Evolutionary conservation across 1,140 invertebrate genomes (phyloP).

Genomic region (Metopolophium dirhodum): DNA sequence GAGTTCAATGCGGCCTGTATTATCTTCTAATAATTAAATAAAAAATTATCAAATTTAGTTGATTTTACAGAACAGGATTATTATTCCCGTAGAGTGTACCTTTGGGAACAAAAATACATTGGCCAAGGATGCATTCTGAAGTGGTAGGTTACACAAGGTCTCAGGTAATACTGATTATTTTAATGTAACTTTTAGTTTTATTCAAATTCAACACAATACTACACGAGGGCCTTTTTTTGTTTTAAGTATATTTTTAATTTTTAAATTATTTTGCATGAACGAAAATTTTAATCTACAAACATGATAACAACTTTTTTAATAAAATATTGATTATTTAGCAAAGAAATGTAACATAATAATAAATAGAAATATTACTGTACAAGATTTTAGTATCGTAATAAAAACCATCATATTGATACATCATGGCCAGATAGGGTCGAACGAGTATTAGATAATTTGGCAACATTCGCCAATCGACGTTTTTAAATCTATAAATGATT

Average conservation of each 20-base stretch:
- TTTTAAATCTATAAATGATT: background rate
- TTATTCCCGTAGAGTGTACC: too few relatives aligned
- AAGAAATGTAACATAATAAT: too few relatives aligned
- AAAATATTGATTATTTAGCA: background rate
- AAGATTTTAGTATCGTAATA: background rate
- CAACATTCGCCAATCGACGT: background rate
- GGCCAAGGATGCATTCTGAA: too few relatives aligned
- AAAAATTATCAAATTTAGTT: too few relatives aligned
- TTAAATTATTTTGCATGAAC: background rate
- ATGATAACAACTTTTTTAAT: background rate
- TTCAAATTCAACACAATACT: background rate
- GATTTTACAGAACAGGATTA: too few relatives aligned
- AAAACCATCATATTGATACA: background rate
- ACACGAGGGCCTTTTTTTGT: too few relatives aligned
- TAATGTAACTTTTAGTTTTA: background rate
- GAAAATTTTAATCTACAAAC: rapidly evolving
- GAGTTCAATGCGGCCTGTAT: too few relatives aligned
- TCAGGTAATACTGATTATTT: background rate
- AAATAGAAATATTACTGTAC: background rate
- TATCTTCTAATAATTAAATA: too few relatives aligned
- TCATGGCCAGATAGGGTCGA: background rate
- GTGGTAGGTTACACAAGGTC: too few relatives aligned
- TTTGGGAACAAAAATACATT: too few relatives aligned
- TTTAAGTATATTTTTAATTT: too few relatives aligned
- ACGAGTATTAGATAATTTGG: background rate